Percentiles rank a stretch among this genome's conserved stretches.
Conservation (phyloP, 2,113 vertebrate genomes). For the Festucalex cinctus region DNA sequence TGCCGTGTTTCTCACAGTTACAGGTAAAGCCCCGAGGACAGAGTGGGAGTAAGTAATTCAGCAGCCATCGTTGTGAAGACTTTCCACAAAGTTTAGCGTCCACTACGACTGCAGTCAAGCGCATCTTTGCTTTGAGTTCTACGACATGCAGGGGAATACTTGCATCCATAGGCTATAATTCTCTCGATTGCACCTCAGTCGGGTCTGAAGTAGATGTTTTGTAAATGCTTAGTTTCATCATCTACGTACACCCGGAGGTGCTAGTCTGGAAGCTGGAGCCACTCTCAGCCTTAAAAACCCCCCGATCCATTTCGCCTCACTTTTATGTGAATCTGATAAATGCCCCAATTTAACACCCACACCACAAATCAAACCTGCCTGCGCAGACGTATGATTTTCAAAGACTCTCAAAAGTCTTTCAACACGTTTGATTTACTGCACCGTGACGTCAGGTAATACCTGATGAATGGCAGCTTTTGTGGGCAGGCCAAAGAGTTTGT, state of each 20-base stretch:
- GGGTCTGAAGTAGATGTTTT: background rate
- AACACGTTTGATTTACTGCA: background rate
- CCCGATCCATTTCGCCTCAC: background rate
- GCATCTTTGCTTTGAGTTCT: background rate
- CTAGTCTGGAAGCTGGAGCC: background rate
- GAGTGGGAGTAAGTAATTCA: slow-evolving; percentile 3
- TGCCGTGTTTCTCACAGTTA: background rate
- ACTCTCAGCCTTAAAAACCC: background rate
- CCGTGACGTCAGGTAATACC: background rate
- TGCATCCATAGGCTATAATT: background rate
- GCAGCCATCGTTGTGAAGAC: slow-evolving; percentile 2
- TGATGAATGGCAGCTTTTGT: slow-evolving; percentile 1
- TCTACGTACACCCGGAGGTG: background rate
- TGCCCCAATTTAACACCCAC: background rate
- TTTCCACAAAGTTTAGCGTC: background rate
- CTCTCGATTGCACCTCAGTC: background rate
- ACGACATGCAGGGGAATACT: background rate
- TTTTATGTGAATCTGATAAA: slow-evolving; percentile 4
- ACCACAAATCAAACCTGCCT: slow-evolving; percentile 3
- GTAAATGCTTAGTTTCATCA: background rate
- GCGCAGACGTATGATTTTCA: background rate
- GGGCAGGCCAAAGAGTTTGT: background rate
- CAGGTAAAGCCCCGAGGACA: slow-evolving; percentile 2
- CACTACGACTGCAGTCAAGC: background rate
- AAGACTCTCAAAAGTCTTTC: background rate